Percentiles rank a stretch among this genome's conserved stretches.
Conservation (phyloP, 2,797 vertebrate genomes). For the Schizopygopsis malacanthus region DNA sequence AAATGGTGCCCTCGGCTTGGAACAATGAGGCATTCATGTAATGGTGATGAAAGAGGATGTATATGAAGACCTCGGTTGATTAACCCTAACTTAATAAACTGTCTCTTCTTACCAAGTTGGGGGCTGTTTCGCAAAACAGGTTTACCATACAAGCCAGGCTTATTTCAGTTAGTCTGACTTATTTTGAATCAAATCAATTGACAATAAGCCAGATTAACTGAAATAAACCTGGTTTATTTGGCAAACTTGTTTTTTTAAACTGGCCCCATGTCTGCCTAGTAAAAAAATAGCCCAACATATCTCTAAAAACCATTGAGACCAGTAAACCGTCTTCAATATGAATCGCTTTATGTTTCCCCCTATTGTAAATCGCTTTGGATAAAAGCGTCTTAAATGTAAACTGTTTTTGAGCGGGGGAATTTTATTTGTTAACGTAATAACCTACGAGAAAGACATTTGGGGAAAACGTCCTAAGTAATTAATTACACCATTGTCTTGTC, state of each 20-base stretch:
- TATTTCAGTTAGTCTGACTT: too few relatives aligned
- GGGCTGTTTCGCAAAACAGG: too few relatives aligned
- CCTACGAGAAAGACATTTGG: background rate
- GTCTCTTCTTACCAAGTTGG: too few relatives aligned
- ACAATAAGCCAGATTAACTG: too few relatives aligned
- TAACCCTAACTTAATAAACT: too few relatives aligned
- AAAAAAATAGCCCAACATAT: background rate
- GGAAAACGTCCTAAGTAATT: background rate
- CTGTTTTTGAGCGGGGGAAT: background rate
- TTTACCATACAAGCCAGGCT: too few relatives aligned
- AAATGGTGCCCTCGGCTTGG: background rate
- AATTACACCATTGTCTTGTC: background rate
- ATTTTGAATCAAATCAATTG: too few relatives aligned
- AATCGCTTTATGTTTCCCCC: too few relatives aligned
- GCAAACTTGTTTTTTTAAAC: too few relatives aligned
- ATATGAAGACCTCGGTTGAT: background rate
- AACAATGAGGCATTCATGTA: background rate
- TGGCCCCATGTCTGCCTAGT: background rate
- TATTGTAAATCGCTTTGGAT: too few relatives aligned
- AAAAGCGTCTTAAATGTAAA: background rate
- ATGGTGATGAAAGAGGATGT: background rate
- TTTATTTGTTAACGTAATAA: background rate
- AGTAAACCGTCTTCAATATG: background rate
- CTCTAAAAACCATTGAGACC: background rate
- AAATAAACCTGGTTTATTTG: too few relatives aligned